Percentiles rank a stretch among this genome's conserved stretches.
phyloP scores from a whole-genome alignment of 2,113 vertebrate genomes.

The Thalassarche chlororhynchos region DNA sequence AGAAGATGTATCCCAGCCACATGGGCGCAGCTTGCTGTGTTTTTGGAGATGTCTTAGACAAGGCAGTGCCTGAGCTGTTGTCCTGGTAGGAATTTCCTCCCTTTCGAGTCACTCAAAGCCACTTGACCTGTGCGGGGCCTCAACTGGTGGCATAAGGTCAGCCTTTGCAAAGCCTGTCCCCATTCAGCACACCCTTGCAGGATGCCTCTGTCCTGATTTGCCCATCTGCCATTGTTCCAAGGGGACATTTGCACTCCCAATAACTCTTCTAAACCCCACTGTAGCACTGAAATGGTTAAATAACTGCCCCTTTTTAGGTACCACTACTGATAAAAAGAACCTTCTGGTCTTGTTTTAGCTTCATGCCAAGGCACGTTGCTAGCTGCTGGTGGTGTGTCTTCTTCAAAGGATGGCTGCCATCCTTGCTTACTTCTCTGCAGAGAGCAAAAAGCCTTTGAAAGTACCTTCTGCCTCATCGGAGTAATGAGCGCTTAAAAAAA shows the following conservation, averaged over 20 bases:
- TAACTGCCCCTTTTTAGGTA: neutral
- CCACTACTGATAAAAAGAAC: neutral
- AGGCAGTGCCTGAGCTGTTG: neutral
- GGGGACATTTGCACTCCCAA: neutral
- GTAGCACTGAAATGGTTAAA: neutral
- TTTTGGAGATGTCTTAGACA: neutral
- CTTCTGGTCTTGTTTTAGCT: neutral
- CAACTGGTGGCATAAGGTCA: neutral
- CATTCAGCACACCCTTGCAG: neutral
- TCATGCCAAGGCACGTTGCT: neutral
- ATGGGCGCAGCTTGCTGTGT: neutral
- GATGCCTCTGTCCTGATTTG: neutral
- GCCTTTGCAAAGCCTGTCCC: neutral
- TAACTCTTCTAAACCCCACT: neutral
- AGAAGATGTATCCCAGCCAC: neutral
- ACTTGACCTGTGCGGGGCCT: neutral
- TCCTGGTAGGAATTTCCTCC: neutral
- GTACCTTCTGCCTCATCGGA: neutral
- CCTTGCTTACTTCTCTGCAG: neutral
- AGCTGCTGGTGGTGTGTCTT: neutral
- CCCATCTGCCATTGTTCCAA: neutral
- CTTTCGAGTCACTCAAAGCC: neutral
- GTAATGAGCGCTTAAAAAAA: neutral
- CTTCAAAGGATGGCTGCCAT: slow-evolving; percentile 17
- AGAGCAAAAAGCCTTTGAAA: slow-evolving; percentile 39